Conservation (phyloP, 2,113 vertebrate genomes). For the Talpa occidentalis region DNA sequence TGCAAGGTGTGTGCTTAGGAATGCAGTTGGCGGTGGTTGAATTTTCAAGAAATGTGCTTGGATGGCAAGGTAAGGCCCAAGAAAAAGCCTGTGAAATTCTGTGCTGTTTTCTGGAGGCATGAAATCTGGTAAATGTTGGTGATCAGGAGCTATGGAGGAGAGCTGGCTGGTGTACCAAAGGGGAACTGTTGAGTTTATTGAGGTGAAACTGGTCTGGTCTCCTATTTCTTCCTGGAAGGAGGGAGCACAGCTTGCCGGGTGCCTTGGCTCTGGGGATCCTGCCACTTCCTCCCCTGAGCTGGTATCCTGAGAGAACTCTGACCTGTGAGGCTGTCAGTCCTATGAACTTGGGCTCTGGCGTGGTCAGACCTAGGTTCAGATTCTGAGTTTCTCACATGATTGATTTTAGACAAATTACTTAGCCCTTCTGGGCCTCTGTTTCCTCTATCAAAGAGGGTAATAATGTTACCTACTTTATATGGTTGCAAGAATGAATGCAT, state of each 20-base stretch:
- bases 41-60: slow-evolving; percentile 92
- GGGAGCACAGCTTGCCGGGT: fast-evolving
- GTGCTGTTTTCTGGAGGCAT: fast-evolving
- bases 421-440: background rate
- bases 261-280: background rate
- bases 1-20: slow-evolving; percentile 95
- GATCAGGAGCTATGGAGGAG: background rate
- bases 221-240: background rate
- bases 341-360: background rate
- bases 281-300: background rate
- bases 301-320: background rate
- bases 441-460: background rate
- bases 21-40: slow-evolving; percentile 98
- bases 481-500: background rate
- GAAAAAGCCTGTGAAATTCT: background rate
- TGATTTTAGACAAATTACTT: background rate
- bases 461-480: background rate
- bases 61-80: slow-evolving; percentile 91
- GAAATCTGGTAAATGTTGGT: background rate
- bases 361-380: background rate
- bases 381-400: background rate
- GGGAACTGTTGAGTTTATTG: too few relatives aligned
- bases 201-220: too few relatives aligned
- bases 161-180: background rate
- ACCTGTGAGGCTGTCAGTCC: background rate